Evolutionary conservation across 2,888 invertebrate species (phyloP).

Genomic region (Diplolepis rosae): DNA sequence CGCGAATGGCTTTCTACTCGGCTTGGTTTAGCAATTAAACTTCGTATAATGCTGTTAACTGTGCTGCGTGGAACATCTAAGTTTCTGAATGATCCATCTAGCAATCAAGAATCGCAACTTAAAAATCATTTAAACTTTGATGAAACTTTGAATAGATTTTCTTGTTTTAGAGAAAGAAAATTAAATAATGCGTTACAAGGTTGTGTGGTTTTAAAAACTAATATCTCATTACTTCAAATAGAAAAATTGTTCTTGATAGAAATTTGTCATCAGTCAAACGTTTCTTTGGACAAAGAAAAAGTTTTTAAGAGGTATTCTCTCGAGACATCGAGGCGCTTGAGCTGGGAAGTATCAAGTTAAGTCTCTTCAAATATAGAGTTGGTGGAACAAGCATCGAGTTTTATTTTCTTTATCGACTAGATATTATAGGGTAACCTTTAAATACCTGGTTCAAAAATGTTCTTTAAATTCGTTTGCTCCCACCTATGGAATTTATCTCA

Average conservation of each 20-base stretch:
- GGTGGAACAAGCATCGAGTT: constrained; percentile 29
- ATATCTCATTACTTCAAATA: not conserved
- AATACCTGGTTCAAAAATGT: not conserved
- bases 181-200: not conserved
- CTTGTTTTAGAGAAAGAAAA: not conserved
- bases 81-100: constrained; percentile 43
- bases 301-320: constrained; percentile 37
- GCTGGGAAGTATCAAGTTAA: constrained; percentile 41
- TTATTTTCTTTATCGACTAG: not conserved
- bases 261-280: constrained; percentile 38
- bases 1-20: constrained; percentile 36
- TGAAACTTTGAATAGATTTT: constrained; percentile 24
- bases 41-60: constrained; percentile 38
- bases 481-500: not conserved
- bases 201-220: not conserved
- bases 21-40: constrained; percentile 36
- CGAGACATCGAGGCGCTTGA: constrained; percentile 34
- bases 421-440: not conserved
- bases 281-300: constrained; percentile 36
- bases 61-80: constrained; percentile 31
- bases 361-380: constrained; percentile 39
- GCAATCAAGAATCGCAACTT: constrained; percentile 45
- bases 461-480: not conserved
- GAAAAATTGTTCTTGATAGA: constrained; percentile 28
- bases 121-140: constrained; percentile 37